These are phyloP conservation scores for Masnerella sp. DNA, from an alignment of 2,888 invertebrate genomes.

Conservation along the genomic window DNA sequence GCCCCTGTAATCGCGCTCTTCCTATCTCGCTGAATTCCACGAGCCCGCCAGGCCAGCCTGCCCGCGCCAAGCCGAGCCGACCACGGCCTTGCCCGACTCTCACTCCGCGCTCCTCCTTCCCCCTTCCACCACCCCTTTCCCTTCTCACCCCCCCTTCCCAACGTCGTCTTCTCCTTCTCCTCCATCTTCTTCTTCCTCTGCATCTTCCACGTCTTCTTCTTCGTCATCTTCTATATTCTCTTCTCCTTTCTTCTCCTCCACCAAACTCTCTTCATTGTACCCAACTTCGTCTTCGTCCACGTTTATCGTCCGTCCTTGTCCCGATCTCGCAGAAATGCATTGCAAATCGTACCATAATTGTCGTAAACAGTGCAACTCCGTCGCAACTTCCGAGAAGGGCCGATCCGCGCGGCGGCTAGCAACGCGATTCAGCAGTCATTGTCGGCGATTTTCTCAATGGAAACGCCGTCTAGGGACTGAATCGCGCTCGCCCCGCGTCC, in stretches of 20 bases:
- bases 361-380: slow-evolving; percentile 19
- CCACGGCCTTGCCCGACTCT: slow-evolving; percentile 59
- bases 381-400: slow-evolving; percentile 24
- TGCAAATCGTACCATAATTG: slow-evolving; percentile 37
- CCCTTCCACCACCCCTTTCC: slow-evolving; percentile 1
- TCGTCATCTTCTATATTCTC: neutral
- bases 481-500: slow-evolving; percentile 6
- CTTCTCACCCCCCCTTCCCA: neutral
- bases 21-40: slow-evolving; percentile 53
- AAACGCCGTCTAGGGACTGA: slow-evolving; percentile 22
- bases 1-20: slow-evolving; percentile 65
- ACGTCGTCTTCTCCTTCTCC: slow-evolving; percentile 17
- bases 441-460: slow-evolving; percentile 31
- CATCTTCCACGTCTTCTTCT: neutral
- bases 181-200: neutral
- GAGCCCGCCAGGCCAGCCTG: slow-evolving; percentile 52
- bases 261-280: too few relatives aligned
- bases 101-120: slow-evolving; percentile 15
- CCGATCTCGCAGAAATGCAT: slow-evolving; percentile 22
- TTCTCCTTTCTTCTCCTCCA: neutral
- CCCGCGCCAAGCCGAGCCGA: slow-evolving; percentile 20
- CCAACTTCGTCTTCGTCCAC: neutral
- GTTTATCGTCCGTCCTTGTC: slow-evolving; percentile 12
- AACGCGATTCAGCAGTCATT: slow-evolving; percentile 41
- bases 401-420: slow-evolving; percentile 17